These are phyloP conservation scores for Enchytraeus crypticus DNA, from an alignment of 2,888 invertebrate genomes.

Conservation along the genomic window DNA sequence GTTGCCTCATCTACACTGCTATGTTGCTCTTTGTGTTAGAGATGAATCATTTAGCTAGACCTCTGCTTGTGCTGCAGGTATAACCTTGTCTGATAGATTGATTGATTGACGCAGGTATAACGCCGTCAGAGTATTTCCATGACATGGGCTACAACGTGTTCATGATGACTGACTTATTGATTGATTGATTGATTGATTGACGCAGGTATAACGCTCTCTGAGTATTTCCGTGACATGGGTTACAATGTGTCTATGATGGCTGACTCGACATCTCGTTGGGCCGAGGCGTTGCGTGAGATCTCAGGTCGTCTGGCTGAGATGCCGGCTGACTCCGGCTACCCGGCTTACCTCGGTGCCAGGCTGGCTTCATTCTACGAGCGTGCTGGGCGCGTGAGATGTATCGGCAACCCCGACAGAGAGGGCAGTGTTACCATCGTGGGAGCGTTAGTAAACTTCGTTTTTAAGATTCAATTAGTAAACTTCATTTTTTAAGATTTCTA, in stretches of 20 bases:
- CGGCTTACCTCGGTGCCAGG: slow-evolving; percentile 94
- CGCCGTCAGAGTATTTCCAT: no score
- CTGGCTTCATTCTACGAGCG: slow-evolving; percentile 99
- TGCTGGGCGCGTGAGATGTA: slow-evolving; percentile 90
- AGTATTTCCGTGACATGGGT: slow-evolving; percentile 95
- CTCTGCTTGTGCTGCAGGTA: no score
- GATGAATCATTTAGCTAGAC: no score
- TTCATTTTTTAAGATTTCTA: no score
- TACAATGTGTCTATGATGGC: slow-evolving; percentile 99
- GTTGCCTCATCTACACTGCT: no score
- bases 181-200: no score
- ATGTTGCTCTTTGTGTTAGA: no score
- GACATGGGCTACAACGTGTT: not conserved
- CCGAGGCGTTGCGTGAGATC: slow-evolving; percentile 98
- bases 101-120: no score
- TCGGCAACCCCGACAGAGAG: slow-evolving; percentile 95
- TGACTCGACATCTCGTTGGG: slow-evolving; percentile 99
- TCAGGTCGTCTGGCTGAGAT: slow-evolving; percentile 98
- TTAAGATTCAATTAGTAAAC: no score
- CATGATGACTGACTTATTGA: not conserved
- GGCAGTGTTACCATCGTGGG: slow-evolving; percentile 99
- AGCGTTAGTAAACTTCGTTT: slow-evolving; percentile 56
- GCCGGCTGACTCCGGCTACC: slow-evolving; percentile 93
- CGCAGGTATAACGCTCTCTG: slow-evolving; percentile 90
- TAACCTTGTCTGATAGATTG: no score